Evolutionary conservation across 2,888 invertebrate species (phyloP), one percentile per base, ranked within the genome.

Genomic region (Nymphalis c-album): DNA sequence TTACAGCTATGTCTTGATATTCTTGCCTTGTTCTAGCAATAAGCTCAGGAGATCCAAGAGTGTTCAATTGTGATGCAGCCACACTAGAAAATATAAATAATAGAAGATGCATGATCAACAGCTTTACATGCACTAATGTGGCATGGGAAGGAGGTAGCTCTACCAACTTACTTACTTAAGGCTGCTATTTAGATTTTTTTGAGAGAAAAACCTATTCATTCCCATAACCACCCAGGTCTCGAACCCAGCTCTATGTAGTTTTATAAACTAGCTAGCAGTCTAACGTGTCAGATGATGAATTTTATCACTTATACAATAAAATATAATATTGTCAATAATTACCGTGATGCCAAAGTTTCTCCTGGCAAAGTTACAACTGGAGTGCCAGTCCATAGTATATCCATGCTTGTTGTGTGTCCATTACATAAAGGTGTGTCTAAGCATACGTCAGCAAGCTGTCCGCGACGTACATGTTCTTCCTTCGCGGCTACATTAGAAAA

Each of bases 351-450:
- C 70, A 96, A 85, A 2, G 96, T 96, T 84, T 96, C 96, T 74
- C 98, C 97, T 0, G 99, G 98, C 76, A 99, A 91, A 0, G 99
- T 99, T 62, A 99, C 97, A 78, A 99, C 99, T 0, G 99, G 99
- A 8, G 99, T 99, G 67, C 99, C 99, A 0, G 99, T 99, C 99
- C 99, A 99, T 72, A 99, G 90, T 18, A 99, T 99, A 87, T 99
- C 99, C 99, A 99, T 99, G 74, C 99, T 99, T 13, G 99, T 99
- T 0, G 99, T 99, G 88, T 99, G 99, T 16, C 99, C 99, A 86
- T 99, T 99, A 85, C 99, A 99, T n/a, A 99, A 93, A 0, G 99
- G 99, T 0, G 99, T 99, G 90, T 99, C 99, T 35, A 99, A 93
- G 79, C 99, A 99, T 18, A 99, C 97, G 89, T 99, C 99, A 0